Percentiles rank a stretch among this genome's conserved stretches.
Evolutionary conservation across 1,140 invertebrate genomes (phyloP).

Genomic region (Contarinia nasturtii): DNA sequence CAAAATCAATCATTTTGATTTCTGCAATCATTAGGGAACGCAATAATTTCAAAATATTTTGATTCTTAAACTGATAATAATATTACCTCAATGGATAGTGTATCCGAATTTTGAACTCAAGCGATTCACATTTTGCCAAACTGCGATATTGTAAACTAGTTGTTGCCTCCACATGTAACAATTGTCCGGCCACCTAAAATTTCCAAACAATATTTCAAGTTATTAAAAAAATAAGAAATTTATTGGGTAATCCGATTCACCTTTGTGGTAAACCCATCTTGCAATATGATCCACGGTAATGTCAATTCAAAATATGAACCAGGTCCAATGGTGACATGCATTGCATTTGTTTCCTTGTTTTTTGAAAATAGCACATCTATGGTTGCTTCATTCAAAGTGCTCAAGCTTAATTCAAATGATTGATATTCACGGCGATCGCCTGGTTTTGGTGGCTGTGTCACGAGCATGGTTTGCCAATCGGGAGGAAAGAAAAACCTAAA

Average conservation of each 20-base stretch:
- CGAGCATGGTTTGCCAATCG: slow-evolving; percentile 57
- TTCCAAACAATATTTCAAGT: too few species aligned
- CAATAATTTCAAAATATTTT: background rate
- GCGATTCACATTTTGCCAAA: slow-evolving; percentile 80
- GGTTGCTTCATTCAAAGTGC: slow-evolving; percentile 77
- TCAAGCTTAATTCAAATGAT: slow-evolving; percentile 80
- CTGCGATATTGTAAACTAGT: slow-evolving; percentile 85
- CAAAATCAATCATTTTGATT: too few species aligned
- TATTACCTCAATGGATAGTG: background rate
- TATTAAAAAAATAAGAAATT: too few species aligned
- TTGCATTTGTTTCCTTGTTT: slow-evolving; percentile 89
- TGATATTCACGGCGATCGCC: slow-evolving; percentile 77
- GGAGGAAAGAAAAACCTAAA: slow-evolving; percentile 95
- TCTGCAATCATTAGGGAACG: background rate
- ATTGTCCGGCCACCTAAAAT: slow-evolving; percentile 81
- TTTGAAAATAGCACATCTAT: slow-evolving; percentile 93
- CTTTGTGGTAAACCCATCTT: slow-evolving; percentile 73
- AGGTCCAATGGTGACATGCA: slow-evolving; percentile 82
- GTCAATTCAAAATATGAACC: slow-evolving; percentile 90
- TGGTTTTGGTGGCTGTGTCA: slow-evolving; percentile 57
- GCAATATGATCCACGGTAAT: slow-evolving; percentile 78
- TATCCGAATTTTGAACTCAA: slow-evolving; percentile 75
- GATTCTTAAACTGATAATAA: background rate
- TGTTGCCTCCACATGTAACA: slow-evolving; percentile 83
- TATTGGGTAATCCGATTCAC: too few species aligned